These are phyloP conservation scores for Meteorus colon DNA, from an alignment of 2,888 invertebrate genomes.

Conservation along the genomic window DNA sequence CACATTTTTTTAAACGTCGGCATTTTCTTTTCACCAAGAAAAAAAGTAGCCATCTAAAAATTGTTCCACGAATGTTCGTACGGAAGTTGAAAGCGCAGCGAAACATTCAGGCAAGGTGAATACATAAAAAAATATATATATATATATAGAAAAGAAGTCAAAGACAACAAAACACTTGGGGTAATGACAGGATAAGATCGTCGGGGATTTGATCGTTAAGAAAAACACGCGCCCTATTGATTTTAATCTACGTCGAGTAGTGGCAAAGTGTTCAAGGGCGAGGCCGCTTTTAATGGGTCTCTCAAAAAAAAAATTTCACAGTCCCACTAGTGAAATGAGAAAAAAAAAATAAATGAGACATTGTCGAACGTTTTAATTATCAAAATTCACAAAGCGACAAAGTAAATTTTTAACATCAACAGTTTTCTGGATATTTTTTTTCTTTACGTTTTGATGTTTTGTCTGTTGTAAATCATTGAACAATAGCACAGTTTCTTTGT, in stretches of 20 bases:
- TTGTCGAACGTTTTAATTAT: constrained; percentile 20
- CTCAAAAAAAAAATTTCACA: background rate
- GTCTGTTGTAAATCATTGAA: constrained; percentile 42
- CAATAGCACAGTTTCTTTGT: constrained; percentile 39
- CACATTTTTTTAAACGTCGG: background rate
- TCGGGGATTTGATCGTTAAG: background rate
- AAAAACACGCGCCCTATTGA: constrained; percentile 34
- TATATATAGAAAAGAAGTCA: background rate
- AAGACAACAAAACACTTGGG: constrained; percentile 6
- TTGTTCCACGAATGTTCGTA: background rate
- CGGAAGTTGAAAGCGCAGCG: background rate
- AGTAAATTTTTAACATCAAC: background rate
- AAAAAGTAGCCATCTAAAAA: background rate
- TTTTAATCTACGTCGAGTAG: constrained; percentile 32
- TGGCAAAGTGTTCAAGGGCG: background rate
- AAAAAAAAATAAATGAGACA: constrained; percentile 23
- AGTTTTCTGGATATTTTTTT: background rate
- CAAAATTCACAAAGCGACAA: constrained; percentile 25
- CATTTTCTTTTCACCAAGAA: background rate
- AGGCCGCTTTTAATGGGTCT: background rate
- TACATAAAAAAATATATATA: background rate
- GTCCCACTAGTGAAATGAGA: background rate
- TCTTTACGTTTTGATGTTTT: constrained; percentile 15
- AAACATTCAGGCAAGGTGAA: background rate
- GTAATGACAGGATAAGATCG: constrained; percentile 15